Evolutionary conservation across 2,113 vertebrate species (phyloP).

Genomic region (Echinops telfairi): DNA sequence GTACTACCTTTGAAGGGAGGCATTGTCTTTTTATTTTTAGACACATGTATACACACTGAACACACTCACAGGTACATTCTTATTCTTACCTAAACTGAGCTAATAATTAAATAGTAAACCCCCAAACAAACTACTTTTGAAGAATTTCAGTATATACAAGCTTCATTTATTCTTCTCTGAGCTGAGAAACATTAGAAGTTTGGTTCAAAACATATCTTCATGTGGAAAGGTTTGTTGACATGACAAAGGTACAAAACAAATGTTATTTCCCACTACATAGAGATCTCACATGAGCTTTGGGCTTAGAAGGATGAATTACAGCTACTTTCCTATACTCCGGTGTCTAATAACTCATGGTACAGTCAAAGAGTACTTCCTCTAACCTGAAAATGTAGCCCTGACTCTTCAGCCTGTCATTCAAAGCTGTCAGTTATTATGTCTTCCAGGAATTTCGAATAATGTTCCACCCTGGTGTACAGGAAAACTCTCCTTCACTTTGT

Average conservation of each 20-base stretch:
- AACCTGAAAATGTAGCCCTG: neutral
- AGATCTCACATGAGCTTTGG: neutral
- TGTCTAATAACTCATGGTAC: neutral
- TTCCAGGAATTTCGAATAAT: neutral
- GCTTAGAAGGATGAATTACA: neutral
- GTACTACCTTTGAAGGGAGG: neutral
- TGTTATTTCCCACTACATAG: no score
- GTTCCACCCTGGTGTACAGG: neutral
- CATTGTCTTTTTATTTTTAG: neutral
- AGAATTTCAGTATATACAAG: neutral
- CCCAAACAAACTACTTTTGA: neutral
- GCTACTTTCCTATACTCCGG: neutral
- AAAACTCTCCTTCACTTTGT: no score
- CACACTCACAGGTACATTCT: neutral
- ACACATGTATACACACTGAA: neutral
- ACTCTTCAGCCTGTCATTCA: neutral
- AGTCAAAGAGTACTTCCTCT: neutral
- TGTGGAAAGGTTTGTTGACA: neutral
- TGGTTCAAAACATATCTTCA: neutral
- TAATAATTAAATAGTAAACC: neutral
- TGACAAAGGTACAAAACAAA: neutral
- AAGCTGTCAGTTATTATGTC: neutral
- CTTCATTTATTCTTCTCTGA: neutral
- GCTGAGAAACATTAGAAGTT: no score
- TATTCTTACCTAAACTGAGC: neutral